A percentile compares a stretch with the other conserved stretches of the same genome.
Conservation (phyloP, 2,113 vertebrate genomes). For the Onychorhynchus coronatus region DNA sequence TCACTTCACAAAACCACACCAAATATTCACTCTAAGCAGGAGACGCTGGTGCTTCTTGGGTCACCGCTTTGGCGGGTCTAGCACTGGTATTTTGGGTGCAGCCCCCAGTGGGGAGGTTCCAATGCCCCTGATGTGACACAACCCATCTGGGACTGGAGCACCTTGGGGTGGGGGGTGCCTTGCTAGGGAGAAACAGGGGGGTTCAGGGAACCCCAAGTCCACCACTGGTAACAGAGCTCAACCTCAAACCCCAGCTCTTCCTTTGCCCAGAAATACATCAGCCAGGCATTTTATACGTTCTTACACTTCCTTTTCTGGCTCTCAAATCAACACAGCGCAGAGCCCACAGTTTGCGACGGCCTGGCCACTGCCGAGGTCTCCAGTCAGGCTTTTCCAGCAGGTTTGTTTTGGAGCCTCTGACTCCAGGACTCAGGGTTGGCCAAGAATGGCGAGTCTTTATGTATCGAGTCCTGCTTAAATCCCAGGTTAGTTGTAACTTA, state of each 20-base stretch:
- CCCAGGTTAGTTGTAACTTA: background rate
- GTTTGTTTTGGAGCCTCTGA: background rate
- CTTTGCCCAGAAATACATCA: background rate
- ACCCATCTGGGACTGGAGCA: rapidly evolving
- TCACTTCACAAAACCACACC: background rate
- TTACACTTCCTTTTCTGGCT: background rate
- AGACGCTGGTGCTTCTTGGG: too few species aligned
- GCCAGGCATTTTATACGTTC: background rate
- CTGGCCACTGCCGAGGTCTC: rapidly evolving
- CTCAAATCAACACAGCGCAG: rapidly evolving
- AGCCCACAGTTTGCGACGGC: rapidly evolving
- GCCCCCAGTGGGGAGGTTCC: rapidly evolving
- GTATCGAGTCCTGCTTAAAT: background rate
- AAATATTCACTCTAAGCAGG: background rate
- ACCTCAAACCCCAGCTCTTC: rapidly evolving
- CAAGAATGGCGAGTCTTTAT: background rate
- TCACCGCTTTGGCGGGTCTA: background rate
- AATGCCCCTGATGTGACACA: background rate
- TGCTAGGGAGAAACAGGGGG: rapidly evolving
- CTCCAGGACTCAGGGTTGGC: background rate
- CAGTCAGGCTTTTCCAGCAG: background rate
- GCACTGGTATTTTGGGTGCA: background rate
- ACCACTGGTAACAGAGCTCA: background rate
- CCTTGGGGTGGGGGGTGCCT: rapidly evolving
- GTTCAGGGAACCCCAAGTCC: rapidly evolving